These are phyloP conservation scores for Trachythela sp. DNA, from an alignment of 64 coral and sea anemone species.

Conservation along the genomic window DNA sequence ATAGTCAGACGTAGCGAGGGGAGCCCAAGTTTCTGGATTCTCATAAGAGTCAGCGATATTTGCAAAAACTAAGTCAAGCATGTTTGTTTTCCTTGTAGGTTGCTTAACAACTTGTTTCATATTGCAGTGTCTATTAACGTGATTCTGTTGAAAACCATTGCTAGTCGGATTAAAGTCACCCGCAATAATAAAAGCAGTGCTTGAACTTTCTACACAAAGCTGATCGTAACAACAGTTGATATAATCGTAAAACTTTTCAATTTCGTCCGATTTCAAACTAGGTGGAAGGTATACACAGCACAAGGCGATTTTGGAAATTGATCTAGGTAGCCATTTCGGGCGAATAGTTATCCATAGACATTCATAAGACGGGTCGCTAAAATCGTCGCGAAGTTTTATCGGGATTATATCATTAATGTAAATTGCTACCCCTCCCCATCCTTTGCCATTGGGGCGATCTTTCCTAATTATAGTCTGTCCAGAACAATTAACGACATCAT, in stretches of 20 bases:
- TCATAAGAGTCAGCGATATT: background rate
- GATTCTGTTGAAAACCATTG: background rate
- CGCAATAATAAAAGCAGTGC: no score
- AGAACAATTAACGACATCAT: no score
- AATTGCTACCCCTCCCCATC: background rate
- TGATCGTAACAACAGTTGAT: background rate
- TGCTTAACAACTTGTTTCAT: slow-evolving; percentile 1
- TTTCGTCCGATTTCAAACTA: background rate
- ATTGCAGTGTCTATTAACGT: background rate
- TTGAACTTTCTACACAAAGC: no score
- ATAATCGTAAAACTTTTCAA: background rate
- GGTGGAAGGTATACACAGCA: background rate
- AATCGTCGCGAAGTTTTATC: no score
- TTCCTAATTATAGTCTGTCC: no score
- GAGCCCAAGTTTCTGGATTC: background rate
- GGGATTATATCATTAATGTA: no score
- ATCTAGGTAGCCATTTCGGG: background rate
- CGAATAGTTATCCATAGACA: background rate
- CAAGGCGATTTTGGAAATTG: background rate
- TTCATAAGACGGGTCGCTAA: background rate
- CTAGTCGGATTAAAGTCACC: no score
- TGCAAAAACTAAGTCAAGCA: background rate
- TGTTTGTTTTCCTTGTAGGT: no score
- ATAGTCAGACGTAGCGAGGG: background rate
- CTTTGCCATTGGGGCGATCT: no score